phyloP scores from a whole-genome alignment of 1,140 invertebrate genomes.

The Goniozus legneri region DNA sequence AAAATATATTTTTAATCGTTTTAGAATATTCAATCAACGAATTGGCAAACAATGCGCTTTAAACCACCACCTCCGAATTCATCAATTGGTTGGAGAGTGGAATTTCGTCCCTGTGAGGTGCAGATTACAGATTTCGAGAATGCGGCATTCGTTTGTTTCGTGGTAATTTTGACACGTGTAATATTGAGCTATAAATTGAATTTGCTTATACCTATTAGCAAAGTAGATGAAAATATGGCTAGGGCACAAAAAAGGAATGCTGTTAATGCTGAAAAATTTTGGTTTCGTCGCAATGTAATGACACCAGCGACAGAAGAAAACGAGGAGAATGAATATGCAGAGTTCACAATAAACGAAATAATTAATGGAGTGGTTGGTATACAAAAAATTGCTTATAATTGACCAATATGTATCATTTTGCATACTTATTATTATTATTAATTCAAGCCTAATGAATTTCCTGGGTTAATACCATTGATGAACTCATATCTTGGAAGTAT shows the following conservation, averaged over 20 bases:
- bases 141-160: slow-evolving; percentile 97
- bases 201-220: slow-evolving; percentile 96
- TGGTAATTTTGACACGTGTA: slow-evolving; percentile 93
- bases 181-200: slow-evolving; percentile 96
- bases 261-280: slow-evolving; percentile 78
- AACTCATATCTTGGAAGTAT: slow-evolving; percentile 89
- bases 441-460: slow-evolving; percentile 76
- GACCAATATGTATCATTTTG: slow-evolving; percentile 9
- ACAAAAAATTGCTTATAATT: slow-evolving; percentile 5
- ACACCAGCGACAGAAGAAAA: slow-evolving; percentile 38
- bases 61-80: slow-evolving; percentile 95
- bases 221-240: slow-evolving; percentile 98
- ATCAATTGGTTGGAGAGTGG: slow-evolving; percentile 97
- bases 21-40: slow-evolving; percentile 99
- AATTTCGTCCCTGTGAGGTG: slow-evolving; percentile 98
- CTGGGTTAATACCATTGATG: slow-evolving; percentile 91
- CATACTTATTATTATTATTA: slow-evolving; percentile 2
- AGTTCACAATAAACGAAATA: slow-evolving; percentile 93
- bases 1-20: slow-evolving; percentile 34
- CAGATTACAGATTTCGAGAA: slow-evolving; percentile 99
- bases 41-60: slow-evolving; percentile 99
- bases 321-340: slow-evolving; percentile 55
- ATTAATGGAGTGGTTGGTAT: slow-evolving; percentile 87
- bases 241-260: slow-evolving; percentile 90
- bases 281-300: slow-evolving; percentile 83